Conservation (phyloP, 2,888 invertebrate species). For the Monoplex corrugatus region DNA sequence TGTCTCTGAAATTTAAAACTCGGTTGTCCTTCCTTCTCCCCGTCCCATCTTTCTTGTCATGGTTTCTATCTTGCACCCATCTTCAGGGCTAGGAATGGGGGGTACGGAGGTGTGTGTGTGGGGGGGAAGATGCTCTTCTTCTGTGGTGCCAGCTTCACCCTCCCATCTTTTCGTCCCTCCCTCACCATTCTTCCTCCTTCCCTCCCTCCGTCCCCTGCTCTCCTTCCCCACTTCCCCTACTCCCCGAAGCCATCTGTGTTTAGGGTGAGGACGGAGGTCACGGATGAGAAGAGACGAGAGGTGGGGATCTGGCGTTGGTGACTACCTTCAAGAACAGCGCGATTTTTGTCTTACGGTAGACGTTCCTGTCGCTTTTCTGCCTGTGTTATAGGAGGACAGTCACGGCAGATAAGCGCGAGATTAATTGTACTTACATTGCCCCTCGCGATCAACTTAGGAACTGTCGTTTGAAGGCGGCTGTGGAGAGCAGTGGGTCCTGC, state of each 20-base stretch:
- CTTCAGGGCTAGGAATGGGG: no score
- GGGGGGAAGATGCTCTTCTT: not conserved
- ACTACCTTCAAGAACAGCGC: not conserved
- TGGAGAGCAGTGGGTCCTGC: not conserved
- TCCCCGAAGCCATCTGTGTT: conserved; percentile 34
- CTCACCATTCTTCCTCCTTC: not conserved
- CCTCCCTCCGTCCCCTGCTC: not conserved
- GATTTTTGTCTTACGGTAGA: not conserved
- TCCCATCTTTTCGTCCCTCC: not conserved
- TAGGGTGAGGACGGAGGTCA: conserved; percentile 39
- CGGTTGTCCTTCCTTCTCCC: no score
- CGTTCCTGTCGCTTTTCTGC: not conserved
- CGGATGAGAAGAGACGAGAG: not conserved
- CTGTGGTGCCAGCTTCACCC: no score
- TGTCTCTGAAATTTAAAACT: no score
- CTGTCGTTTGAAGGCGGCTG: not conserved
- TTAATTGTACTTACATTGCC: not conserved
- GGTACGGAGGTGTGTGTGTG: no score
- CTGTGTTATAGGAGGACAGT: not conserved
- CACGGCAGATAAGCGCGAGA: not conserved
- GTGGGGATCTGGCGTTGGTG: not conserved
- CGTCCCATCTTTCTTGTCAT: not conserved
- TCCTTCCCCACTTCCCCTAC: not conserved
- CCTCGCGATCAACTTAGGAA: not conserved
- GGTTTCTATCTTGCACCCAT: no score